Evolutionary conservation across 2,113 vertebrate genomes (phyloP).

Genomic region (Columba livia): DNA sequence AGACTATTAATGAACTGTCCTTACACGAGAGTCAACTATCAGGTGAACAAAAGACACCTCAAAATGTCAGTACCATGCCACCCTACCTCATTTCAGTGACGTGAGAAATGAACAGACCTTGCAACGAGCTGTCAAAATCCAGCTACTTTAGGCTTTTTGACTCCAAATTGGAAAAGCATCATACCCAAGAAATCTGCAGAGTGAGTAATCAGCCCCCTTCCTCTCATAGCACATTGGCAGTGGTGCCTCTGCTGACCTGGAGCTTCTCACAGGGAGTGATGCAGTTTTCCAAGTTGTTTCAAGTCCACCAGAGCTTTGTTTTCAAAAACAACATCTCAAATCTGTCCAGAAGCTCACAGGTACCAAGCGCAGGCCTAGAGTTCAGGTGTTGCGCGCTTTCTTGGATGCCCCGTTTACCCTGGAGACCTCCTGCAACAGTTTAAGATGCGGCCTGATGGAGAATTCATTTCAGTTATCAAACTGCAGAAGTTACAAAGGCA

Average conservation of each 20-base stretch:
- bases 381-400: background rate
- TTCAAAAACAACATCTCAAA: background rate
- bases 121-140: background rate
- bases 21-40: background rate
- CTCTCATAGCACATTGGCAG: background rate
- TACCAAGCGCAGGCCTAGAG: background rate
- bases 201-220: background rate
- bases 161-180: slow-evolving; percentile 33
- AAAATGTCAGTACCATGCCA: background rate
- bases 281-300: slow-evolving; percentile 7
- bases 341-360: background rate
- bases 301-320: background rate
- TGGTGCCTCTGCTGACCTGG: background rate
- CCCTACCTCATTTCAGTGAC: background rate
- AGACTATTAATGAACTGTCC: background rate
- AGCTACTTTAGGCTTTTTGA: background rate
- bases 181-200: slow-evolving; percentile 1
- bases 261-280: background rate
- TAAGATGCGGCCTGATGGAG: background rate
- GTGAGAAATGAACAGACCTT: background rate
- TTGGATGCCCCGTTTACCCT: background rate
- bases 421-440: background rate
- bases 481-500: background rate
- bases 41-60: background rate
- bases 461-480: background rate